Conservation (phyloP, 2,797 vertebrate genomes). For the Triplophysa yarkandensis region DNA sequence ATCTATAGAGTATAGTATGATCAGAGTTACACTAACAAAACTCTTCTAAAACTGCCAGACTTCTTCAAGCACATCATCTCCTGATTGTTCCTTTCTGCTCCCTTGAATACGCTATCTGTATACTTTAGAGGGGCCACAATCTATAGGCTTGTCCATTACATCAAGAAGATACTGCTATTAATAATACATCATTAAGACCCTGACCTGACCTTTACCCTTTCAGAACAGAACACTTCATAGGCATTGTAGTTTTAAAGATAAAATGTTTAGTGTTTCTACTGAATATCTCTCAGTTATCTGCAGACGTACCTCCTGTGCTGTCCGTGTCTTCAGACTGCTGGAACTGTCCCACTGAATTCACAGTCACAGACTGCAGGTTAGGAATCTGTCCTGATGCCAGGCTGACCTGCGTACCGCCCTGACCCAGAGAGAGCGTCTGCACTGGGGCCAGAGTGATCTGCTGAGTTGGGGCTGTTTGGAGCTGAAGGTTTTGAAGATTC, state of each 20-base stretch:
- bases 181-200: neutral
- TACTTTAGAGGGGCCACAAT: no score
- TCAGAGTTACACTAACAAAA: slow-evolving; percentile 43
- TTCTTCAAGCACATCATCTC: neutral
- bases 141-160: neutral
- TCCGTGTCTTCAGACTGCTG: slow-evolving; percentile 87
- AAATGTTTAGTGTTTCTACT: neutral
- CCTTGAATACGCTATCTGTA: neutral
- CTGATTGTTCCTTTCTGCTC: neutral
- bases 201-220: neutral
- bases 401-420: slow-evolving; percentile 83
- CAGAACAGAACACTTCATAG: neutral
- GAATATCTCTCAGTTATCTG: neutral
- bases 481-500: slow-evolving; percentile 97
- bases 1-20: slow-evolving; percentile 73
- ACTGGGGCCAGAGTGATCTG: slow-evolving; percentile 97
- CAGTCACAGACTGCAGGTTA: slow-evolving; percentile 97
- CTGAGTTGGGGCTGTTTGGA: slow-evolving; percentile 92
- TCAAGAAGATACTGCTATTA: neutral
- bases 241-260: no score
- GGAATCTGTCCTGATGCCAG: slow-evolving; percentile 92
- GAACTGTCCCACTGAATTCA: slow-evolving; percentile 91
- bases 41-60: neutral
- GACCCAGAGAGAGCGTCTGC: slow-evolving; percentile 94
- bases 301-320: slow-evolving; percentile 84